A percentile compares a stretch with the other conserved stretches of the same genome.
Conservation (phyloP, 2,797 vertebrate species). For the Acrocephalus scirpaceus region DNA sequence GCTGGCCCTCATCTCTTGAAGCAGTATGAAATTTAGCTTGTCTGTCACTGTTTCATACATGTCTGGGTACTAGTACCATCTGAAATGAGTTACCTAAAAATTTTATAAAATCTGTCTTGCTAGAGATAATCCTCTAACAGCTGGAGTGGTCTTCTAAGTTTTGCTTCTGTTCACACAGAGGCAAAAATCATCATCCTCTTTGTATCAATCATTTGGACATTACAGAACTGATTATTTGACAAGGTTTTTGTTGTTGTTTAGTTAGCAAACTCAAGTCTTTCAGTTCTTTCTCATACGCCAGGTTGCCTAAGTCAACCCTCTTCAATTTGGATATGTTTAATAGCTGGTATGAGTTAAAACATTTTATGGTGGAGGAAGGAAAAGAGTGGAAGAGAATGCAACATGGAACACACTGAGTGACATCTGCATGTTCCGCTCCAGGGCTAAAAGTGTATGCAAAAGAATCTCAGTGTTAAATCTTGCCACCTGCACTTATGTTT, state of each 20-base stretch:
- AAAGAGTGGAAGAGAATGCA: background rate
- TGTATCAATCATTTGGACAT: background rate
- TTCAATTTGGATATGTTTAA: background rate
- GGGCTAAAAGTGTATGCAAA: background rate
- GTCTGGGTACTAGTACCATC: background rate
- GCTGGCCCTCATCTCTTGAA: background rate
- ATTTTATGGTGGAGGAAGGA: background rate
- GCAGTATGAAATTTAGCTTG: background rate
- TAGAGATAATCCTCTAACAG: background rate
- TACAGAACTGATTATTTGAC: background rate
- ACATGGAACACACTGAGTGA: background rate
- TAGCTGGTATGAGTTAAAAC: background rate
- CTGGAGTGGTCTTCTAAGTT: background rate
- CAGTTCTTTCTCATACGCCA: background rate
- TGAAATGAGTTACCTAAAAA: background rate
- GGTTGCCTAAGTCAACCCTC: background rate
- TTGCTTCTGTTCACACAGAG: background rate
- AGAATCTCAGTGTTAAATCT: background rate
- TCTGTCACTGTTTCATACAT: background rate
- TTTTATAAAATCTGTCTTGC: background rate
- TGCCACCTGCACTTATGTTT: background rate
- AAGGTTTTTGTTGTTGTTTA: background rate
- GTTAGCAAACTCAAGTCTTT: background rate
- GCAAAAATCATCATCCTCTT: background rate
- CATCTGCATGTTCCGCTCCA: background rate